These are phyloP conservation scores for Petroica traversi DNA, from an alignment of 2,113 vertebrate species.

Conservation along the genomic window DNA sequence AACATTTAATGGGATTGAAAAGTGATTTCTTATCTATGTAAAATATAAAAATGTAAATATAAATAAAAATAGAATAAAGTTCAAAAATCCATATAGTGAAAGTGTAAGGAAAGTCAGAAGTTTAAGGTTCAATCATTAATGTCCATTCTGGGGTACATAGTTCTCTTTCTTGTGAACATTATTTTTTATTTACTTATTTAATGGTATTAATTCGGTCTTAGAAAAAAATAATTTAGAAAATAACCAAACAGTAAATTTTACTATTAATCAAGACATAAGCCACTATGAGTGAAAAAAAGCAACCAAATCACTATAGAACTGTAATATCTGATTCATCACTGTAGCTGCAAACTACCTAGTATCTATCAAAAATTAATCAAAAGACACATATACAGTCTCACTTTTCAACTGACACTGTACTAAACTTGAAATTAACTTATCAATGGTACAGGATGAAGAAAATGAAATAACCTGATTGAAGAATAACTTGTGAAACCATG, in stretches of 20 bases:
- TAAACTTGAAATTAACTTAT: not conserved
- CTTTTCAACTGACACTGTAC: not conserved
- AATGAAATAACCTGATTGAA: not conserved
- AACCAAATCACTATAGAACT: not conserved
- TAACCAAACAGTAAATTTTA: not conserved
- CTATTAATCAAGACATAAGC: not conserved
- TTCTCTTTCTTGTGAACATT: not conserved
- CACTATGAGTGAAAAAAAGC: not conserved
- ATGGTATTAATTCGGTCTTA: not conserved
- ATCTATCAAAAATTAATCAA: not conserved
- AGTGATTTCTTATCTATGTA: conserved; percentile 92
- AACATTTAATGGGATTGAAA: conserved; percentile 86
- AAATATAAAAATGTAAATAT: not conserved
- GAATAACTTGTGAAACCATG: not conserved
- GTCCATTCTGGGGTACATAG: rapidly evolving
- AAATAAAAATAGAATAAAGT: not conserved
- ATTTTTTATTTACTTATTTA: not conserved
- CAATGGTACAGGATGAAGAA: not conserved
- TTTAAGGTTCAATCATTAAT: not conserved
- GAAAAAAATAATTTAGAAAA: not conserved
- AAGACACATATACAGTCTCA: not conserved
- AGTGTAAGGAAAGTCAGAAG: not conserved
- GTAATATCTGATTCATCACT: not conserved
- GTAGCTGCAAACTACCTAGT: not conserved
- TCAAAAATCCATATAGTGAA: not conserved